Percentiles rank a stretch among this genome's conserved stretches.
These are phyloP conservation scores for Ophion slaviceki DNA, from an alignment of 2,888 invertebrate species.

Conservation along the genomic window DNA sequence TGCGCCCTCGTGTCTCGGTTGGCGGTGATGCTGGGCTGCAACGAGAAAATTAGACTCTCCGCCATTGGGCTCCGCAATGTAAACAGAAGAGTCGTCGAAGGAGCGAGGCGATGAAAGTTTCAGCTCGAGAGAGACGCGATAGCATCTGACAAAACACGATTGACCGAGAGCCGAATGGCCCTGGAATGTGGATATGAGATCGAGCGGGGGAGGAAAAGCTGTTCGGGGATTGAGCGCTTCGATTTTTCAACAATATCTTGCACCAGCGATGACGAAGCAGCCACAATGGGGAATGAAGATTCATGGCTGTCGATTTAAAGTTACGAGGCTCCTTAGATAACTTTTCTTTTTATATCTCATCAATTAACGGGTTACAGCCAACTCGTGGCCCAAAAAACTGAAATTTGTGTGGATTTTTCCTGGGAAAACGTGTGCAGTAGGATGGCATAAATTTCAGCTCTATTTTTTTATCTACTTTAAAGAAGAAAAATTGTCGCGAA, in stretches of 20 bases:
- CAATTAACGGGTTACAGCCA: too few species aligned
- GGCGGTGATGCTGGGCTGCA: slow-evolving; percentile 28
- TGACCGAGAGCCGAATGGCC: slow-evolving; percentile 50
- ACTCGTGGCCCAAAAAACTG: too few species aligned
- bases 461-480: too few species aligned
- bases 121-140: slow-evolving; percentile 50
- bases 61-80: slow-evolving; percentile 41
- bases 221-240: slow-evolving; percentile 22
- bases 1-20: slow-evolving; percentile 9
- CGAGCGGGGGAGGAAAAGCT: neutral
- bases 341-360: too few species aligned
- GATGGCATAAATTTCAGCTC: too few species aligned
- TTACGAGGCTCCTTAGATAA: too few species aligned
- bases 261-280: too few species aligned
- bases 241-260: neutral
- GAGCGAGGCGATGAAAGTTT: slow-evolving; percentile 42
- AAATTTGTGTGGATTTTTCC: too few species aligned
- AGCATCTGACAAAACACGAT: slow-evolving; percentile 66
- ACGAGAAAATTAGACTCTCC: slow-evolving; percentile 67
- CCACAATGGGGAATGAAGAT: too few species aligned
- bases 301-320: too few species aligned
- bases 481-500: too few species aligned
- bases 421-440: too few species aligned
- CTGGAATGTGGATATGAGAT: neutral
- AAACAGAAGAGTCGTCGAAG: slow-evolving; percentile 39